Percentiles rank a stretch among this genome's conserved stretches.
These are phyloP conservation scores for Betta splendens DNA, from an alignment of 2,797 vertebrate genomes.

Conservation along the genomic window DNA sequence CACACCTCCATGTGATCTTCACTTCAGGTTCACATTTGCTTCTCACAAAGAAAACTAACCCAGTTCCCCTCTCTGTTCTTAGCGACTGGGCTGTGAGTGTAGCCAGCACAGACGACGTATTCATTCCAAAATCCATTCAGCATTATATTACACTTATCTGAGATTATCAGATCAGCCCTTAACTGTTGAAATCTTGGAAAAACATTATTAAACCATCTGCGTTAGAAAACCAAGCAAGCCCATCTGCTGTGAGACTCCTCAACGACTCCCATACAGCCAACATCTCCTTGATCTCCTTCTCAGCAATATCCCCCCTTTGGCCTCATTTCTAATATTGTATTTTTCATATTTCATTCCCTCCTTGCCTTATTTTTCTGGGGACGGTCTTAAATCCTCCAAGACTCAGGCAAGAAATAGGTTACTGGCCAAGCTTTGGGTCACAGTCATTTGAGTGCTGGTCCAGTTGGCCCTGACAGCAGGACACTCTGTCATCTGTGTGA, in stretches of 20 bases:
- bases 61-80: slow-evolving; percentile 18
- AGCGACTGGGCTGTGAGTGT: slow-evolving; percentile 19
- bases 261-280: slow-evolving; percentile 25
- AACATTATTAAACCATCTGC: slow-evolving; percentile 47
- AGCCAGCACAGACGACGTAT: slow-evolving; percentile 5
- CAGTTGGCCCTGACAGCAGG: slow-evolving; percentile 43
- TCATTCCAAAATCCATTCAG: slow-evolving; percentile 31
- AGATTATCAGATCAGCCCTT: slow-evolving; percentile 41
- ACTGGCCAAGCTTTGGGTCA: slow-evolving; percentile 47
- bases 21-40: neutral
- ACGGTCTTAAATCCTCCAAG: slow-evolving; percentile 40
- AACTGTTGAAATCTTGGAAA: slow-evolving; percentile 44
- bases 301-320: slow-evolving; percentile 27
- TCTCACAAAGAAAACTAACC: slow-evolving; percentile 6
- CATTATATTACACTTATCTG: slow-evolving; percentile 28
- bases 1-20: slow-evolving; percentile 1
- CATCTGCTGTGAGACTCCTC: slow-evolving; percentile 50
- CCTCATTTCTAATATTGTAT: slow-evolving; percentile 44
- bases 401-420: slow-evolving; percentile 51
- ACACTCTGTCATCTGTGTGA: slow-evolving; percentile 45
- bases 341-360: slow-evolving; percentile 41
- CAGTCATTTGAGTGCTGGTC: slow-evolving; percentile 55
- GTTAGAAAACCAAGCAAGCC: slow-evolving; percentile 28
- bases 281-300: slow-evolving; percentile 36
- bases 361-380: slow-evolving; percentile 22